Percentiles rank a stretch among this genome's conserved stretches.
Evolutionary conservation across 2,888 invertebrate species (phyloP).

Genomic region (Rugalucina vietnamica): DNA sequence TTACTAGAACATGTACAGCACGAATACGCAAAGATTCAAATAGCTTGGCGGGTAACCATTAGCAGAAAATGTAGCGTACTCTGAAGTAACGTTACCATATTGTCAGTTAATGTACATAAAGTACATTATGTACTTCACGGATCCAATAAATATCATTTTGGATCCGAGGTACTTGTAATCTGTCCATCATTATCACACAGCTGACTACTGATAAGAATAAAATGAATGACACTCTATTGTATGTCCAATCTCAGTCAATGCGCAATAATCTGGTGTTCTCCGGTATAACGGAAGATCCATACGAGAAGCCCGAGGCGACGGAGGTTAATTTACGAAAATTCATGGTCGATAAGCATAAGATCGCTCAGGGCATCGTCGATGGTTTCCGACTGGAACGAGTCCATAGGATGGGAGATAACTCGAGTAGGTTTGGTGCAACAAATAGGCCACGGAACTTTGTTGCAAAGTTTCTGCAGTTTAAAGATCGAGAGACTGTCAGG

Average conservation of each 20-base stretch:
- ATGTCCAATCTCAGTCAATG: constrained; percentile 5
- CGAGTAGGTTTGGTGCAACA: not conserved
- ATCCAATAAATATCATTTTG: no score
- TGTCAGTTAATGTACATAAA: no score
- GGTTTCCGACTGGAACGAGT: not conserved
- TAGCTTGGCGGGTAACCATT: no score
- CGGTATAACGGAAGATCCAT: constrained; percentile 5
- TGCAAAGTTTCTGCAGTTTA: not conserved
- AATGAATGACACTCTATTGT: not conserved
- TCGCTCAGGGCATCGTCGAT: not conserved
- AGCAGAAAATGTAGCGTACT: not conserved
- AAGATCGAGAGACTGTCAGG: not conserved
- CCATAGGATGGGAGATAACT: constrained; percentile 7
- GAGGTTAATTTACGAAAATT: not conserved
- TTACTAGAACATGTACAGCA: no score
- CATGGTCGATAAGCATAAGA: not conserved
- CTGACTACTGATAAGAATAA: not conserved
- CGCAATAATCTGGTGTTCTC: not conserved
- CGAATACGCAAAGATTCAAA: no score
- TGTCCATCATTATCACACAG: no score
- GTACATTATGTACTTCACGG: no score
- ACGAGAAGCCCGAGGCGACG: not conserved
- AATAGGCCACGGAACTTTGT: not conserved
- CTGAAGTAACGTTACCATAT: no score
- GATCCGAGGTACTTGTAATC: no score